Conservation (phyloP, 2,888 invertebrate genomes). For the Pristionchus mayeri region DNA sequence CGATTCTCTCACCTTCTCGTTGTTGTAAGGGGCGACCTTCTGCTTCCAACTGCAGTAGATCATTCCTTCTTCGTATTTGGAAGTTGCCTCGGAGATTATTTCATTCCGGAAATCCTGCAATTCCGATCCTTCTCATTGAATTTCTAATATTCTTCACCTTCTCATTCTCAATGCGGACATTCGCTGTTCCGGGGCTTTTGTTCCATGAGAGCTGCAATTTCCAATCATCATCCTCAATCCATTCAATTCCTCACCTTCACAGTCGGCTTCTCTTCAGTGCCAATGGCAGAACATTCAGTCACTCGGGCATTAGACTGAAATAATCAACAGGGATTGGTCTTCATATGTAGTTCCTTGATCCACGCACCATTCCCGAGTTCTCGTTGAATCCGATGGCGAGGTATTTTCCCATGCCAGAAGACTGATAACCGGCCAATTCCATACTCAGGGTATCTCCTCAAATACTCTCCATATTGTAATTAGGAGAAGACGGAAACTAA, state of each 20-base stretch:
- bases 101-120: not conserved
- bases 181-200: not conserved
- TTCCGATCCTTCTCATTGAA: not conserved
- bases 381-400: constrained; percentile 67
- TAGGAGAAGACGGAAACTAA: not conserved
- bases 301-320: constrained; percentile 46
- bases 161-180: constrained; percentile 11
- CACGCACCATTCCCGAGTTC: constrained; percentile 52
- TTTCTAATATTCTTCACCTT: not conserved
- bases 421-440: constrained; percentile 54
- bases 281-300: constrained; percentile 62
- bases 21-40: not conserved
- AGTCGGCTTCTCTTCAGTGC: constrained; percentile 11
- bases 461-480: not conserved
- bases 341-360: not conserved
- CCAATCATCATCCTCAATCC: not conserved
- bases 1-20: not conserved
- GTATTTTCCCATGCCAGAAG: constrained; percentile 54
- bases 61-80: constrained; percentile 31
- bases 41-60: constrained; percentile 45
- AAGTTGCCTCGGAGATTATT: not conserved
- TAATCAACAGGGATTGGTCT: too few relatives aligned
- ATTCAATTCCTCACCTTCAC: not conserved
- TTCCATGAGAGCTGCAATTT: constrained; percentile 23
- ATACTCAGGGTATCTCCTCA: constrained; percentile 51